Evolutionary conservation across 2,797 vertebrate species (phyloP).

Genomic region (Pachyuromys duprasi): DNA sequence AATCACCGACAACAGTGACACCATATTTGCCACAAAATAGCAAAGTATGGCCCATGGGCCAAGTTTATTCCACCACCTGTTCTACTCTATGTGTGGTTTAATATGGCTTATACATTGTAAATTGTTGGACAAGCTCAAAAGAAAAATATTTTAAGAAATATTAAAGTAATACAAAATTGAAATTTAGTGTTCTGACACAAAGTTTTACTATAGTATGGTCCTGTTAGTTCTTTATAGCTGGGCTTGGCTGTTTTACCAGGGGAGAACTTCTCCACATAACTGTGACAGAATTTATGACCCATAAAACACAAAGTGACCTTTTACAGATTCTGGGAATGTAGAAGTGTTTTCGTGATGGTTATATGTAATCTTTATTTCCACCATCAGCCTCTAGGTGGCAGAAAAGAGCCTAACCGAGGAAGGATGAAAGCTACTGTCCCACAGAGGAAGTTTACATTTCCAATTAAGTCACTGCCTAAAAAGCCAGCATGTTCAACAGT

Average conservation of each 20-base stretch:
- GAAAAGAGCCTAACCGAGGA: constrained; percentile 65
- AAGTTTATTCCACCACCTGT: neutral
- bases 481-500: constrained; percentile 13
- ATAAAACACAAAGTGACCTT: neutral
- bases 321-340: neutral
- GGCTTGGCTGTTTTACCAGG: neutral
- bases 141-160: constrained; percentile 1
- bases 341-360: neutral
- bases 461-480: constrained; percentile 12
- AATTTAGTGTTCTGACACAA: neutral
- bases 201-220: neutral
- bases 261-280: neutral
- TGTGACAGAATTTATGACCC: neutral
- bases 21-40: neutral
- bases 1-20: neutral
- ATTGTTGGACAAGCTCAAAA: neutral
- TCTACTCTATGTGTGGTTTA: neutral
- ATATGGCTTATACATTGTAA: neutral
- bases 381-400: constrained; percentile 83
- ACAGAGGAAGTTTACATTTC: constrained; percentile 32
- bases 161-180: constrained; percentile 5
- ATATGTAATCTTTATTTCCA: neutral
- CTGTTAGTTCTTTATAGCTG: neutral
- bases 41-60: neutral
- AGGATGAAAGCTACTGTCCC: neutral